Evolutionary conservation across 1,140 invertebrate genomes (phyloP).

Genomic region (Brachionus asplanchnoidis): DNA sequence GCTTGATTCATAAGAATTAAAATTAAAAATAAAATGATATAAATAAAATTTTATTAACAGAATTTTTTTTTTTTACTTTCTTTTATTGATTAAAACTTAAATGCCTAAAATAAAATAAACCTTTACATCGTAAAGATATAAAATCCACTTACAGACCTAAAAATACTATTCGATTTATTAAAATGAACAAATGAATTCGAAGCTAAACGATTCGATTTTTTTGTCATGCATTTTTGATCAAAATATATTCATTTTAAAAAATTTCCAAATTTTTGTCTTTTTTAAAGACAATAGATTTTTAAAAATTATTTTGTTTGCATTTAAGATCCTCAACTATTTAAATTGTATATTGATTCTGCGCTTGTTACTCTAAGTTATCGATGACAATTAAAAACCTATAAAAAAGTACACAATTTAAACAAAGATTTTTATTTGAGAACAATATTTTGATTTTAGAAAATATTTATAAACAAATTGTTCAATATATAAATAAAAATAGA

Average conservation of each 20-base stretch:
- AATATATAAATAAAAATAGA: background rate
- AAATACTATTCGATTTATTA: too few relatives aligned
- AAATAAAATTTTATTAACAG: too few relatives aligned
- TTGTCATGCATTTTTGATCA: background rate
- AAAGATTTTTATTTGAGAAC: background rate
- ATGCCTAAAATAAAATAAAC: too few relatives aligned
- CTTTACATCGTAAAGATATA: too few relatives aligned
- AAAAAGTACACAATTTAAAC: background rate
- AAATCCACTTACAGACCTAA: too few relatives aligned
- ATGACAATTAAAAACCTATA: background rate
- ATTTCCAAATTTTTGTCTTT: background rate
- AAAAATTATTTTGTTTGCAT: background rate
- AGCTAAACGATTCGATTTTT: background rate
- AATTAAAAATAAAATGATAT: too few relatives aligned
- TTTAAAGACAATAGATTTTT: background rate
- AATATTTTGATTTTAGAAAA: background rate
- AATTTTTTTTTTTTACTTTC: too few relatives aligned
- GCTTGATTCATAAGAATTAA: too few relatives aligned
- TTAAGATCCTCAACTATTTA: background rate
- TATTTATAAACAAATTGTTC: background rate
- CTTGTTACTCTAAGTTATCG: background rate
- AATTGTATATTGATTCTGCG: background rate
- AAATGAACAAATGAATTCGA: too few relatives aligned
- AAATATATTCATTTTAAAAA: background rate
- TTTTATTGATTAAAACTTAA: too few relatives aligned